Base-by-base conservation (phyloP, 2,888 invertebrate genomes). In the Alviniconcha strummeri region DNA sequence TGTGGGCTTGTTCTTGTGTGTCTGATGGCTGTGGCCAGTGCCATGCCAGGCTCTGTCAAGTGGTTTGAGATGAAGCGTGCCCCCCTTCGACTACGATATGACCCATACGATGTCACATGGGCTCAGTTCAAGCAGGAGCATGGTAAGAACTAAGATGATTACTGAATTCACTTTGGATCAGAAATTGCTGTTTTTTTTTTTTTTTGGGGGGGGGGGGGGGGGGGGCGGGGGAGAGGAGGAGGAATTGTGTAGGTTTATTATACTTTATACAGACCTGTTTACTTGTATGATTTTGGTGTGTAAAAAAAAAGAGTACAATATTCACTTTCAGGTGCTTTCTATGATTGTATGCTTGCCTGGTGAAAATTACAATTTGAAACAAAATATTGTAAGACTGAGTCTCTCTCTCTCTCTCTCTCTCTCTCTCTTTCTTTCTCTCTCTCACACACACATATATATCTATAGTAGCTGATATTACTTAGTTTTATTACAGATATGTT, bases 31-130 rank as follows among this genome's bases (percentile, higher is more conserved):
- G 55, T 64, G 52, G 55, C 80, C 7, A n/a, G 69, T 5, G 80
- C 80, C 13, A 5, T 80, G 69, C 80, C 80, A 15, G 8, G 64
- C 13, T 64, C 52, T 17, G 71, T 80, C 13, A 9, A 52, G 17
- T 52, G 60, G 69, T 80, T 80, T 71, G 71, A 80, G 9, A 36
- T 69, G 15, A n/a, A 13, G 5, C 80, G 64, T 55, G 80, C 80
- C 17, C 52, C 74, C 11, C 36, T 56, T 52, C 36, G 71, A 7
- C 36, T 80, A 55, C 15, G 71, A 19, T 80, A 52, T 71, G 80
- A 80, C 80, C 80, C 80, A 17, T 80, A 80, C 55, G 69, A 71
- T 15, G 71, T 36, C 19, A 80, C 80, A 19, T 80, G 80, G 80
- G 54, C 13, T 8, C 13, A 60, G 9, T 80, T 80, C 54, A 80